A percentile compares a stretch with the other conserved stretches of the same genome.
phyloP scores from a whole-genome alignment of 2,113 vertebrate genomes.

The Hippocampus barbouri region DNA sequence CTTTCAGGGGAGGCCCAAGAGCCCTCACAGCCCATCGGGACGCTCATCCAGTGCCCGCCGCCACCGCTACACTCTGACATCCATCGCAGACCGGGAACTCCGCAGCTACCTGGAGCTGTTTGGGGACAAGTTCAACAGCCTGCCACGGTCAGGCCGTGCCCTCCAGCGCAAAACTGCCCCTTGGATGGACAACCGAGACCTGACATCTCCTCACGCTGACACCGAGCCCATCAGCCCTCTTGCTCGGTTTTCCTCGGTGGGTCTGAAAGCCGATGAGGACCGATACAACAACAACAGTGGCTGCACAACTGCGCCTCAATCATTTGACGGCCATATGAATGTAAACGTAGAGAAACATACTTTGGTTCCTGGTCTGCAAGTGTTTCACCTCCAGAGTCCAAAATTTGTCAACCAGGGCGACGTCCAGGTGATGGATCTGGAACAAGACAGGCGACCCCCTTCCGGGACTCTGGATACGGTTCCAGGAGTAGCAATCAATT shows the following conservation, averaged over 20 bases:
- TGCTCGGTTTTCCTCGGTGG: conserved; percentile 52
- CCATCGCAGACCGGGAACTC: conserved; percentile 79
- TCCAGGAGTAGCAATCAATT: conserved; percentile 40
- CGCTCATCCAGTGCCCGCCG: conserved; percentile 84
- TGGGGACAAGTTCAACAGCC: conserved; percentile 80
- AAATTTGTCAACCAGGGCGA: conserved; percentile 63
- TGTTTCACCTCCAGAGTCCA: conserved; percentile 71
- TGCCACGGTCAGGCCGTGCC: conserved; percentile 75
- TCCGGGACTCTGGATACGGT: conserved; percentile 44
- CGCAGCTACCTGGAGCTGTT: conserved; percentile 83
- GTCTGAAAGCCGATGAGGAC: conserved; percentile 47
- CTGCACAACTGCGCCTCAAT: not conserved
- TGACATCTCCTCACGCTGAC: conserved; percentile 51
- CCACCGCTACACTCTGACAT: conserved; percentile 80
- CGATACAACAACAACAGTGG: conserved; percentile 29
- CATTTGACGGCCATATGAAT: conserved; percentile 65
- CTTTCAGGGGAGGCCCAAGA: conserved; percentile 79
- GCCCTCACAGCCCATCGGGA: conserved; percentile 79
- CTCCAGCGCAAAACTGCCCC: conserved; percentile 61
- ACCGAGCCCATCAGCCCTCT: conserved; percentile 65
- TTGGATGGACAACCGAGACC: conserved; percentile 67
- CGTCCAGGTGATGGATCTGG: conserved; percentile 59
- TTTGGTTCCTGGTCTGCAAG: conserved; percentile 75
- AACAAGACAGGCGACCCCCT: conserved; percentile 50
- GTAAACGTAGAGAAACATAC: conserved; percentile 79